Base-by-base conservation (phyloP, 2,888 invertebrate species). In the Sicus ferrugineus region DNA sequence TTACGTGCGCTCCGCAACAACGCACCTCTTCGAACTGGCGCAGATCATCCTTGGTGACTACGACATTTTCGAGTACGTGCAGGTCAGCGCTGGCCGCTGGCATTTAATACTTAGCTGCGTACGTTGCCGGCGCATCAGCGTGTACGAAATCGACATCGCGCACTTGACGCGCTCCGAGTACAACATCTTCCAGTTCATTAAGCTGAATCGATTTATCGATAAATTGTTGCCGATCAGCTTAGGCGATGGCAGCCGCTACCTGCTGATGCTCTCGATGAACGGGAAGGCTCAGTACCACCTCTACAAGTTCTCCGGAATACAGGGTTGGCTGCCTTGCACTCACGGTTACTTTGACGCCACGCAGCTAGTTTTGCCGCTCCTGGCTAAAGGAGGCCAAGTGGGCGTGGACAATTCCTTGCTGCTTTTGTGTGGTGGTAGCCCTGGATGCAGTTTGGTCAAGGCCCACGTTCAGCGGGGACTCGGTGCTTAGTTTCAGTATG, bases 21-120 rank as follows among this genome's bases (percentile, higher is more conserved):
- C 38, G 0, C 76, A 78, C 9, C 72, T 76, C 21, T 83, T 83
- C 34, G 75, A 77, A 26, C 62, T 78, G 5, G 68, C 74, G 2
- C 83, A 84, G 70, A 70, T 75, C n/a, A 80, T 83, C 34, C 77
- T 75, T 28, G 84, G 84, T 0, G 78, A 80, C 68, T 84, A 77
- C 63, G 81, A 84, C 70, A 72, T 83, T 7, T 79, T 78, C 19
- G 80, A 80, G 68, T 9, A 77, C 16, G 70, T 72, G 21, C 71
- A 68, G 46, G 48, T 74, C 5, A 65, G 68, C n/a, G 67, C 70
- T 16, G 67, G 72, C 7, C 69, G 66, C 2, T 72, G 74, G n/a
- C 83, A 83, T 48, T 64, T 83, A 3, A 70, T 83, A 46, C 61
- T 82, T 6, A 78, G 79, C 38, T 83, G 83, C 28, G 75, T 69